Evolutionary conservation across 1,140 invertebrate species (phyloP).

Genomic region (Samia ricini): DNA sequence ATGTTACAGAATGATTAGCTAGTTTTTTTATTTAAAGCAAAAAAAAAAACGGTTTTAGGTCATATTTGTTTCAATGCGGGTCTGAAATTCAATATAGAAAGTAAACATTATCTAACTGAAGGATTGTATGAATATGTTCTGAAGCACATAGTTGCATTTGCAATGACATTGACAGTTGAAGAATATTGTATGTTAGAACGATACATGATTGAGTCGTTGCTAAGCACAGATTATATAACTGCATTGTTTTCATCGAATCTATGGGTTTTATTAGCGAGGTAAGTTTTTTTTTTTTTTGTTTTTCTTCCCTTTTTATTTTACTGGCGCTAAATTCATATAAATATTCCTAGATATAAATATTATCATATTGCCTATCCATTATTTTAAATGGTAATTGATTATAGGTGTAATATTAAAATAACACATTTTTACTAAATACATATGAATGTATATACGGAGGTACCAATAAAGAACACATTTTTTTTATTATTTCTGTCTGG

Average conservation of each 20-base stretch:
- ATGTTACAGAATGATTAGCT: too few species aligned
- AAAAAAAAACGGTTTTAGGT: too few species aligned
- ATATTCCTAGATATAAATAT: too few species aligned
- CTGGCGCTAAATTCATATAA: neutral
- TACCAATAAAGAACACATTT: too few species aligned
- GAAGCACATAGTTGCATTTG: slow-evolving; percentile 29
- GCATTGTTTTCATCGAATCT: slow-evolving; percentile 50
- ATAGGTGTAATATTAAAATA: too few species aligned
- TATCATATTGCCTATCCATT: too few species aligned
- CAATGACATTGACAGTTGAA: slow-evolving; percentile 25
- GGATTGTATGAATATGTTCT: slow-evolving; percentile 48
- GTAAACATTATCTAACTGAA: slow-evolving; percentile 8
- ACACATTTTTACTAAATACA: too few species aligned
- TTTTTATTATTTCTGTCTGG: too few species aligned
- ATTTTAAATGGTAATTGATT: too few species aligned
- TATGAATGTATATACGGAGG: too few species aligned
- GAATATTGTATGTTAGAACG: slow-evolving; percentile 38
- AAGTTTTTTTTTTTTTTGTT: slow-evolving; percentile 12
- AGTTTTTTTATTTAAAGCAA: too few species aligned
- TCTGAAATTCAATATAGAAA: slow-evolving; percentile 27
- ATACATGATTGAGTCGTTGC: slow-evolving; percentile 34
- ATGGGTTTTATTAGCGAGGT: slow-evolving; percentile 52
- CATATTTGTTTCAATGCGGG: slow-evolving; percentile 48
- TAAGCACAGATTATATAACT: slow-evolving; percentile 35
- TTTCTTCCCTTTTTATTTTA: neutral